Evolutionary conservation across 92 coral and sea anemone species (phyloP), one percentile per base, ranked within the genome.

Genomic region (Siderastrea siderea): DNA sequence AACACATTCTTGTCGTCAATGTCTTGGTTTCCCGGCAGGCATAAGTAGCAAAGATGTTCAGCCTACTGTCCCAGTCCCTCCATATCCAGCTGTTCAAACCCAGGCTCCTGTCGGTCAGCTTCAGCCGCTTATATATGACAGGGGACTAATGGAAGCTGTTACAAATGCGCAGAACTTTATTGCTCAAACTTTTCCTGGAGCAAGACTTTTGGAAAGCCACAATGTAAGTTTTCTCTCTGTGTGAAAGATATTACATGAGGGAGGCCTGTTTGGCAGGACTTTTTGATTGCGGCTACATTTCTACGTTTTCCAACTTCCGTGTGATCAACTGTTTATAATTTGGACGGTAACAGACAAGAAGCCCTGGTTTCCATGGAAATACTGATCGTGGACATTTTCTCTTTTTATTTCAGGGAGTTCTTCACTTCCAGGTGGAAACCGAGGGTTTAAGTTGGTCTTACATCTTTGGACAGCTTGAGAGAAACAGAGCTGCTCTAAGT

Each of bases 401-500:
- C 67, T 71, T 53, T 16, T 46, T 59, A 14, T 75, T 64, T 3
- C 67, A 97, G 99, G 99, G 99, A 12, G 96, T 97, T 95, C 88
- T 97, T 57, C 95, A 95, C 45, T 97, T 94, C 85, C 98, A 93
- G 44, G 90, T 97, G 52, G 88, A 86, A 15, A 94, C 92, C 75
- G 98, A 95, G 68, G 89, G 92, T 47, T 79, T 97, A 48, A 86
- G 90, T 45, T 97, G 99, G 99, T 97, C 99, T 3, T 91, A 87
- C 79, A 92, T 97, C 62, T 97, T 97, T 82, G 99, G 99, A 47
- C 88, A 94, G 47, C 91, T 97, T 85, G 99, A 95, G 87, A 94
- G 73, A 71, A 81, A 96, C 70, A 94, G 95, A 64, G 83, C 85
- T 84, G 66, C 71, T 49, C 84, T 97, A 57, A 92, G 91, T 48